Conservation (phyloP, 2,113 vertebrate genomes). For the Procavia capensis region DNA sequence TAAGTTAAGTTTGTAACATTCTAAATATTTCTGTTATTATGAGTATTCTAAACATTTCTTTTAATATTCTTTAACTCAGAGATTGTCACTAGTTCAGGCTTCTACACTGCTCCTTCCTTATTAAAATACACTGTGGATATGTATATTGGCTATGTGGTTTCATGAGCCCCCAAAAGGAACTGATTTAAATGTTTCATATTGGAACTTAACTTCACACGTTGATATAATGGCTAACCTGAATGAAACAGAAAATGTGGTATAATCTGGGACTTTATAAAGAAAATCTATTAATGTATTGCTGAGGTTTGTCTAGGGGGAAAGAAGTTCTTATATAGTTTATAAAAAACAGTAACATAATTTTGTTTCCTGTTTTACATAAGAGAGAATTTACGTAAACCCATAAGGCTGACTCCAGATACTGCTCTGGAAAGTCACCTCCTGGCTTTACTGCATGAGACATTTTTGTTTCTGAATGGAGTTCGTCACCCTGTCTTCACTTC, state of each 20-base stretch:
- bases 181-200: not conserved
- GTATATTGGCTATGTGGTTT: not conserved
- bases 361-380: not conserved
- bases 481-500: not conserved
- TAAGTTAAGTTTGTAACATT: slow-evolving; percentile 4
- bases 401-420: not conserved
- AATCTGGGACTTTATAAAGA: not conserved
- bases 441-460: not conserved
- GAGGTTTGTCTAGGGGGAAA: not conserved
- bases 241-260: not conserved
- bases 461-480: not conserved
- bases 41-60: slow-evolving; percentile 8
- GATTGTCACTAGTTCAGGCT: not conserved
- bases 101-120: not conserved
- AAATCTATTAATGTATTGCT: not conserved
- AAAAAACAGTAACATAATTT: not conserved
- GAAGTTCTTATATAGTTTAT: not conserved
- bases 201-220: not conserved
- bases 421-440: not conserved
- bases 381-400: not conserved
- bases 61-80: not conserved
- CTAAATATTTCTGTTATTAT: slow-evolving; percentile 20
- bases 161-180: not conserved
- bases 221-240: not conserved
- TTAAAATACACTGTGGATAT: not conserved